Evolutionary conservation across 2,113 vertebrate species (phyloP).

Genomic region (Gopherus evgoodei): DNA sequence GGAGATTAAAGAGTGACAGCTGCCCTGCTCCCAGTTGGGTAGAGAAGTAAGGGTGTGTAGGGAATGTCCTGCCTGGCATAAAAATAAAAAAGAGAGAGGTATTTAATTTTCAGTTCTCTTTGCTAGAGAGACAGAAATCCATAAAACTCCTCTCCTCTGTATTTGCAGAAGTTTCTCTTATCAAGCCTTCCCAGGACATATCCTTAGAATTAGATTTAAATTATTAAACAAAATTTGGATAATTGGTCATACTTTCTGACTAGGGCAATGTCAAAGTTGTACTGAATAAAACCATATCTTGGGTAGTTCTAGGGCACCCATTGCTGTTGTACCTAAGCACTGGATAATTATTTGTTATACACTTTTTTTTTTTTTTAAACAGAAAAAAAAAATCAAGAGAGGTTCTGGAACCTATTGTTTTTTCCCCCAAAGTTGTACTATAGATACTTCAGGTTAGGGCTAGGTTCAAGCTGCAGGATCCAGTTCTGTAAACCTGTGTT

Average conservation of each 20-base stretch:
- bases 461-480: background rate
- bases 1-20: constrained; percentile 95
- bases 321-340: background rate
- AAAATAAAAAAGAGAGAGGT: constrained; percentile 3
- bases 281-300: background rate
- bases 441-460: background rate
- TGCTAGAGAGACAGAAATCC: background rate
- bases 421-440: background rate
- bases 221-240: background rate
- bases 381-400: too few species aligned
- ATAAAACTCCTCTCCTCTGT: background rate
- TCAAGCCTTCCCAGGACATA: background rate
- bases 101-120: background rate
- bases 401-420: background rate
- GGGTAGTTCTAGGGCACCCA: background rate
- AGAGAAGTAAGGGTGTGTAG: constrained; percentile 96
- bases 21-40: constrained; percentile 94
- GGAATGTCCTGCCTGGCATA: constrained; percentile 92
- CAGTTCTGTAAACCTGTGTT: background rate
- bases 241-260: background rate
- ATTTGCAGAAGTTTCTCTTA: background rate
- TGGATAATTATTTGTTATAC: background rate
- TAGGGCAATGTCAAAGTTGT: background rate
- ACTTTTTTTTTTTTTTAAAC: background rate
- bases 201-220: background rate